Evolutionary conservation across 2,113 vertebrate species (phyloP).

Genomic region (Cavia aperea): DNA sequence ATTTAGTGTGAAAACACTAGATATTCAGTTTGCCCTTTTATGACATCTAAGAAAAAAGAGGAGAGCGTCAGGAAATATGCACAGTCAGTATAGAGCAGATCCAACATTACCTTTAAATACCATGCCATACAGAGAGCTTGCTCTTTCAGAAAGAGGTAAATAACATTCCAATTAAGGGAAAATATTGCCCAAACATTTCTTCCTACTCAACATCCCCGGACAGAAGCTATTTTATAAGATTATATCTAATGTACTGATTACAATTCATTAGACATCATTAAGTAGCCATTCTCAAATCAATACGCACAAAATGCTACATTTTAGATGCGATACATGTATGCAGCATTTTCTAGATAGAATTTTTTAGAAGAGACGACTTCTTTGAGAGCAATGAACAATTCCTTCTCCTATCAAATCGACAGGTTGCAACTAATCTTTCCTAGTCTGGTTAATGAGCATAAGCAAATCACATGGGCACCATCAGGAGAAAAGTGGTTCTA

Average conservation of each 20-base stretch:
- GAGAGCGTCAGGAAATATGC: slow-evolving; percentile 39
- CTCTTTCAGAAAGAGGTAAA: slow-evolving; percentile 64
- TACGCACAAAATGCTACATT: slow-evolving; percentile 65
- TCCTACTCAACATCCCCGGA: slow-evolving; percentile 43
- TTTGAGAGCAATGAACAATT: background rate
- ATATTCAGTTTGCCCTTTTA: slow-evolving; percentile 63
- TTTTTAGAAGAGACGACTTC: background rate
- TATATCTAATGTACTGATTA: slow-evolving; percentile 60
- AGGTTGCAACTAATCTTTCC: slow-evolving; percentile 42
- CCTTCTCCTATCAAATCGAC: slow-evolving; percentile 29
- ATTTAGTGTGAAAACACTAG: slow-evolving; percentile 64
- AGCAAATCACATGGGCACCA: background rate
- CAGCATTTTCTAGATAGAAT: slow-evolving; percentile 20
- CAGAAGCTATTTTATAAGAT: slow-evolving; percentile 62
- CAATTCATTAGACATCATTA: slow-evolving; percentile 60
- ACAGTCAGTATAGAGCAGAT: slow-evolving; percentile 47
- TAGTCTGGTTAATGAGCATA: slow-evolving; percentile 26
- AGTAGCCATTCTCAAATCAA: slow-evolving; percentile 66
- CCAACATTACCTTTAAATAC: slow-evolving; percentile 59
- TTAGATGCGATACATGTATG: slow-evolving; percentile 53
- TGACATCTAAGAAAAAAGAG: slow-evolving; percentile 57
- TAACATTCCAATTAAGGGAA: slow-evolving; percentile 56
- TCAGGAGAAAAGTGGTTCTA: background rate
- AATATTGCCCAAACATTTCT: slow-evolving; percentile 58
- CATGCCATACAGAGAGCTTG: slow-evolving; percentile 41